Conservation (phyloP, 2,113 vertebrate species). For the Phocoena sinus region DNA sequence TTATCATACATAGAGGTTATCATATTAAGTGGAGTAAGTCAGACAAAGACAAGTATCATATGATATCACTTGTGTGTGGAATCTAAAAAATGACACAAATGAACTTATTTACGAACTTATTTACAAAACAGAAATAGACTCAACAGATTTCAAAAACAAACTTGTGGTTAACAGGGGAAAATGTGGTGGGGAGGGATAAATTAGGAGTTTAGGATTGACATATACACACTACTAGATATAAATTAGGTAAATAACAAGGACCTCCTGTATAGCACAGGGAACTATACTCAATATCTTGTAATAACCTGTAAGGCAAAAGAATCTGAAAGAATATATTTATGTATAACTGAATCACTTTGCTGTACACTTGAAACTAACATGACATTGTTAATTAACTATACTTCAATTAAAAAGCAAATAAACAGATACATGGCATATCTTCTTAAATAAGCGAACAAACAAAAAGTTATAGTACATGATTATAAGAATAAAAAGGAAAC, state of each 20-base stretch:
- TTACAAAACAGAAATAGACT: not conserved
- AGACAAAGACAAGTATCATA: not conserved
- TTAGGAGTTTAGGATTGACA: not conserved
- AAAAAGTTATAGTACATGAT: not conserved
- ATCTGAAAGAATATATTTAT: not conserved
- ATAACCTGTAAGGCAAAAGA: not conserved
- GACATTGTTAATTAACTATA: not conserved
- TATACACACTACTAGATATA: not conserved
- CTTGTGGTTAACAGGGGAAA: not conserved
- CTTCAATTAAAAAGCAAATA: not conserved
- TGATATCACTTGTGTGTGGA: not conserved
- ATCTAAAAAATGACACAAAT: not conserved
- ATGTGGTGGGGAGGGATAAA: accelerated
- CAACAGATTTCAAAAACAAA: not conserved
- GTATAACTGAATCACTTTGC: not conserved
- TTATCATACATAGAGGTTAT: not conserved
- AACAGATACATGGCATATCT: not conserved
- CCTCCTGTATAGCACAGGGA: not conserved
- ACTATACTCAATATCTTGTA: not conserved
- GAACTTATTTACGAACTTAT: not conserved
- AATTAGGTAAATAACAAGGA: not conserved
- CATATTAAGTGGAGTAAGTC: not conserved
- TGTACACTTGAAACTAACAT: not conserved
- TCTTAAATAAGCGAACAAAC: not conserved
- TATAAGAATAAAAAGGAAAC: not conserved